Percentiles rank a stretch among this genome's conserved stretches.
Evolutionary conservation across 2,113 vertebrate genomes (phyloP).

Genomic region (Oncorhynchus kisutch): DNA sequence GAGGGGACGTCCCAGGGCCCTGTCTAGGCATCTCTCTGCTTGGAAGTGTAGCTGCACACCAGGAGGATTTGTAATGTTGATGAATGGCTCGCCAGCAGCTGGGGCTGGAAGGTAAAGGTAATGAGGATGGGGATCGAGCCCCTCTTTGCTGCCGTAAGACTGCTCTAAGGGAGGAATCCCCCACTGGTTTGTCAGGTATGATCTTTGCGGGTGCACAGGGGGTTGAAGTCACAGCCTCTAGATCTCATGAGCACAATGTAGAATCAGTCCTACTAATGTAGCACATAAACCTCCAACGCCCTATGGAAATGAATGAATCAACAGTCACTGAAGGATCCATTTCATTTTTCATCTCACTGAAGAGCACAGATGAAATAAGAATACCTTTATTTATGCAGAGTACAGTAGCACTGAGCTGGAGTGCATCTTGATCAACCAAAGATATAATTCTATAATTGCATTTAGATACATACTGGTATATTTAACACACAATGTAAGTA

Average conservation of each 20-base stretch:
- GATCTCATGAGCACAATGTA: conserved; percentile 53
- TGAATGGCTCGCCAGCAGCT: conserved; percentile 73
- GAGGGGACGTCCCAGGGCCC: conserved; percentile 50
- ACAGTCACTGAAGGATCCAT: conserved; percentile 11
- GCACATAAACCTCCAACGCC: conserved; percentile 20
- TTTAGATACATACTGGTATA: too few relatives aligned
- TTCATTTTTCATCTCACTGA: background rate
- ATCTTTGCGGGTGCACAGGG: conserved; percentile 66
- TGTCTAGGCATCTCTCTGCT: conserved; percentile 51
- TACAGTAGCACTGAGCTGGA: background rate
- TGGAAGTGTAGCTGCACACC: conserved; percentile 67
- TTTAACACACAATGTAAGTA: too few relatives aligned
- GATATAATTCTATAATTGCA: too few relatives aligned
- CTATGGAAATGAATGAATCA: conserved; percentile 25
- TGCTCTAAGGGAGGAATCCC: conserved; percentile 73
- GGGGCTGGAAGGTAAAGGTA: conserved; percentile 84
- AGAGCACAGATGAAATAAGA: background rate
- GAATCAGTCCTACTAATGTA: conserved; percentile 36
- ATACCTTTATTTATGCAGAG: background rate
- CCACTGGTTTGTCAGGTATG: conserved; percentile 77
- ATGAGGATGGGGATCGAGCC: conserved; percentile 75
- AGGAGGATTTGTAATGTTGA: conserved; percentile 78
- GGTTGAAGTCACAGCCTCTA: conserved; percentile 62
- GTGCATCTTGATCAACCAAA: too few relatives aligned
- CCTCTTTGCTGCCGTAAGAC: conserved; percentile 58